Conservation (phyloP, 2,888 invertebrate genomes). For the Drosophila falleni region DNA sequence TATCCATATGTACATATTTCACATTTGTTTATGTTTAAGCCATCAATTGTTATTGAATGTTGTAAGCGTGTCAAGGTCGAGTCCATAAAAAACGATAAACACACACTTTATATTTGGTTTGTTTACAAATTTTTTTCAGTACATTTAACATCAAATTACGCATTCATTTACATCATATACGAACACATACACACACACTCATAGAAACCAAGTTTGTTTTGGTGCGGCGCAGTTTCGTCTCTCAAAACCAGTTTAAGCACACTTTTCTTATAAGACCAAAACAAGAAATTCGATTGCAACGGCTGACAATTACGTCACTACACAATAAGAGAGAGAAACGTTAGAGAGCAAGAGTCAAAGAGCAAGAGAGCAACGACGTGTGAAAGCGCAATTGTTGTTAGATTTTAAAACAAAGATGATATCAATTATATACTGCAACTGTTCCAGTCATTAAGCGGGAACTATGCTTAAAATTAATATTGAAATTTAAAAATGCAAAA, state of each 20-base stretch:
- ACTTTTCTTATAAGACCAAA: conserved; percentile 71
- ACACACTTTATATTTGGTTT: conserved; percentile 32
- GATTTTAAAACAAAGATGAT: conserved; percentile 22
- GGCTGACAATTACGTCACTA: conserved; percentile 65
- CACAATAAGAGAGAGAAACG: conserved; percentile 11
- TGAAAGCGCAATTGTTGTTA: conserved; percentile 16
- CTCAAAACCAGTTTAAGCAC: conserved; percentile 66
- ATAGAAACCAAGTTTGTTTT: conserved; percentile 60
- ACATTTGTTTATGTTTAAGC: conserved; percentile 53
- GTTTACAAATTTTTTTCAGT: conserved; percentile 56
- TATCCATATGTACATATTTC: neutral
- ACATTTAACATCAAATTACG: conserved; percentile 45
- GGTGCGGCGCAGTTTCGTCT: conserved; percentile 70
- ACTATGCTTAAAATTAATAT: conserved; percentile 1
- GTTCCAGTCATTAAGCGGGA: conserved; percentile 24
- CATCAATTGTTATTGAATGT: conserved; percentile 51
- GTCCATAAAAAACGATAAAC: conserved; percentile 46
- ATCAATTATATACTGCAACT: conserved; percentile 18
- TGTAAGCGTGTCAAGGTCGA: conserved; percentile 76
- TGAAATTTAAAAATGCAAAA: conserved; percentile 39
- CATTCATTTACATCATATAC: conserved; percentile 32
- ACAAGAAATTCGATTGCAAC: conserved; percentile 65
- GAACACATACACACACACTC: neutral
- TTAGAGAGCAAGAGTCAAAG: conserved; percentile 20
- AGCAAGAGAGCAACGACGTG: conserved; percentile 7